Base-by-base conservation (phyloP, 64 coral and sea anemone genomes). In the Pocillopora damicornis region DNA sequence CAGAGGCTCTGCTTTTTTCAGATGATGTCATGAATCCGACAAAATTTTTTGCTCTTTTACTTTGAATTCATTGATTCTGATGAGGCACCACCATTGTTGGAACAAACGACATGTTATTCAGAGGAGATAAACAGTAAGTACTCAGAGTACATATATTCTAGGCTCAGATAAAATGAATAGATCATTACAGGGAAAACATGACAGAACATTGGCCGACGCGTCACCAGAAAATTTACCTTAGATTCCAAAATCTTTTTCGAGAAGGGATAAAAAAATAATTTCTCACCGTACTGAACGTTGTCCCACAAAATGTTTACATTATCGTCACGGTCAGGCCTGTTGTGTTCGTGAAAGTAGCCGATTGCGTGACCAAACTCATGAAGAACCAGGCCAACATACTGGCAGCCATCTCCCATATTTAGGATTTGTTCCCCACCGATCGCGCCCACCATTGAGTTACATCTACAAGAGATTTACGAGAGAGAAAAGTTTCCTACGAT, bases 331-430 rank as follows among this genome's bases (percentile, higher is more conserved):
- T 95, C 93, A 18, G 89, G 93, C 78, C 93, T 78, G 93, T 95
- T 95, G 30, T 95, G 93, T 74, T 95, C 93, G 35, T 95, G 93
- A 38, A 88, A 95, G 59, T 91, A 95, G 11, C 93, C 93, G 51
- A 95, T 95, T 63, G 93, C 93, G 68, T 95, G 93, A 79, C 93
- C 93, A 79, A 95, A 95, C 76, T 95, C 93, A 64, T 95, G 93
- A 25, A 95, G 73, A 17, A 95, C 93, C 23, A 95, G 82, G 6
- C 93, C 93, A 2, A 95, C 93, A 66, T 95, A 95, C 56, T 95
- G 82, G 74, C 93, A 95, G 15, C 93, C 93, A 23, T 77, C 75
- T 23, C 93, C 93, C 93, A 95, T 79, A 58, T 91, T 95, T 13
- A 95, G 75, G 18, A 95, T 77, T 80, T 95, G 93, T 9, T 95